Evolutionary conservation across 2,797 vertebrate genomes (phyloP).

Genomic region (Dryobates pubescens): DNA sequence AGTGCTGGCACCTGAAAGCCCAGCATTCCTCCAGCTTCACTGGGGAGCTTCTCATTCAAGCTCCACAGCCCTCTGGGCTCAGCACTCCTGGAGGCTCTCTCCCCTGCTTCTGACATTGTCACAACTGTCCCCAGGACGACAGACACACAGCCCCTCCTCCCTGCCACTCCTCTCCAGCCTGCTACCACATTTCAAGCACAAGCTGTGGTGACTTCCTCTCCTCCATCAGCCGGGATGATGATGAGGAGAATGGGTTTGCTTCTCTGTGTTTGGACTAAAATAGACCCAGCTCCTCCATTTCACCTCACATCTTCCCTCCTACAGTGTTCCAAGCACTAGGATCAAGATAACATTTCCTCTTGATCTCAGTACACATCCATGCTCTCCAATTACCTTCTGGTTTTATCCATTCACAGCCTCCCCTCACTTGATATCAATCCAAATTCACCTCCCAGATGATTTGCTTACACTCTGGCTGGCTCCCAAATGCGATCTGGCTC

Average conservation of each 20-base stretch:
- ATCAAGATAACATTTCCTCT: slow-evolving; percentile 38
- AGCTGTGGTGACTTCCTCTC: neutral
- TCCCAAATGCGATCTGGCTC: neutral
- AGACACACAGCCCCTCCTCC: neutral
- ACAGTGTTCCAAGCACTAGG: neutral
- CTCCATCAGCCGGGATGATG: neutral
- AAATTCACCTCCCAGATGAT: slow-evolving; percentile 12
- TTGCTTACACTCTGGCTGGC: slow-evolving; percentile 38
- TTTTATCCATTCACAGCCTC: slow-evolving; percentile 7
- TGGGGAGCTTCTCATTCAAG: neutral
- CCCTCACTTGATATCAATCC: neutral
- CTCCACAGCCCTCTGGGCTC: rapidly evolving
- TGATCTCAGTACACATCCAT: slow-evolving; percentile 8
- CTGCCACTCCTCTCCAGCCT: neutral
- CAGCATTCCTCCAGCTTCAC: neutral
- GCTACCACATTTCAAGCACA: neutral
- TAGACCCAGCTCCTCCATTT: neutral
- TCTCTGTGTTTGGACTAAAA: neutral
- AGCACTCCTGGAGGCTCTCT: neutral
- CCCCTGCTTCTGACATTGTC: neutral
- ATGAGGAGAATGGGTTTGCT: neutral
- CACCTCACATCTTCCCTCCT: slow-evolving; percentile 24
- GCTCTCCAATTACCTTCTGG: slow-evolving; percentile 25
- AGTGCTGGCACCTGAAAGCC: neutral
- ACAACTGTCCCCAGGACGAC: neutral